phyloP scores from a whole-genome alignment of 2,797 vertebrate species.

The Epinephelus malabaricus region DNA sequence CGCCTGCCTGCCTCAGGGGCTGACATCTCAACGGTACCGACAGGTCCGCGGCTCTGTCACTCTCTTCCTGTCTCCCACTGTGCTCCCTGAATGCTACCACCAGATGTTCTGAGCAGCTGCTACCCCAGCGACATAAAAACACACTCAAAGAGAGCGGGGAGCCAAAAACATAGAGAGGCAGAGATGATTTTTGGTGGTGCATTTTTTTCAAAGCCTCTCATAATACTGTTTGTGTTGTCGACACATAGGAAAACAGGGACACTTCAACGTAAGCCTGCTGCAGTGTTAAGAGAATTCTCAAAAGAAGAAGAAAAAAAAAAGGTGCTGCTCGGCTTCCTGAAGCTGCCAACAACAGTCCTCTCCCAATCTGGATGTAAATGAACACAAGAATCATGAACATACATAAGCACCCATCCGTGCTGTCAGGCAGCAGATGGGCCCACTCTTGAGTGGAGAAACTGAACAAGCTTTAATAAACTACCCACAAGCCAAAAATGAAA shows the following conservation, averaged over 20 bases:
- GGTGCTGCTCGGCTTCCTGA: conserved; percentile 39
- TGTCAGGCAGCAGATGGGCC: conserved; percentile 73
- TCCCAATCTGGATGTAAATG: conserved; percentile 58
- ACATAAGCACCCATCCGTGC: conserved; percentile 45
- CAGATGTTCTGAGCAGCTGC: conserved; percentile 84
- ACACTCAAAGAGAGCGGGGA: conserved; percentile 36
- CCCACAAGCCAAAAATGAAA: conserved; percentile 55
- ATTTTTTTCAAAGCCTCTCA: conserved; percentile 49
- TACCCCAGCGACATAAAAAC: conserved; percentile 59
- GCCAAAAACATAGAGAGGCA: conserved; percentile 34
- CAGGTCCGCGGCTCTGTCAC: conserved; percentile 66
- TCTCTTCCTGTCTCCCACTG: conserved; percentile 61
- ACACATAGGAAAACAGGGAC: conserved; percentile 51
- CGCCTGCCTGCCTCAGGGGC: conserved; percentile 55
- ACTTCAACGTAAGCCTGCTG: conserved; percentile 48
- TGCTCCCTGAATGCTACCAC: conserved; percentile 52
- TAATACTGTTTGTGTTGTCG: conserved; percentile 45
- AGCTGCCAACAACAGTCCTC: conserved; percentile 41
- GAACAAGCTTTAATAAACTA: conserved; percentile 69
- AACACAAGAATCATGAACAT: conserved; percentile 31
- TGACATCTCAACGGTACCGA: conserved; percentile 60
- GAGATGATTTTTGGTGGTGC: conserved; percentile 39
- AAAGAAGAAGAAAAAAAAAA: neutral
- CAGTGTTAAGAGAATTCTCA: conserved; percentile 32
- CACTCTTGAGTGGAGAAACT: conserved; percentile 52